Base-by-base conservation (phyloP, 2,797 vertebrate genomes). In the Xiphorhynchus erythropygius region DNA sequence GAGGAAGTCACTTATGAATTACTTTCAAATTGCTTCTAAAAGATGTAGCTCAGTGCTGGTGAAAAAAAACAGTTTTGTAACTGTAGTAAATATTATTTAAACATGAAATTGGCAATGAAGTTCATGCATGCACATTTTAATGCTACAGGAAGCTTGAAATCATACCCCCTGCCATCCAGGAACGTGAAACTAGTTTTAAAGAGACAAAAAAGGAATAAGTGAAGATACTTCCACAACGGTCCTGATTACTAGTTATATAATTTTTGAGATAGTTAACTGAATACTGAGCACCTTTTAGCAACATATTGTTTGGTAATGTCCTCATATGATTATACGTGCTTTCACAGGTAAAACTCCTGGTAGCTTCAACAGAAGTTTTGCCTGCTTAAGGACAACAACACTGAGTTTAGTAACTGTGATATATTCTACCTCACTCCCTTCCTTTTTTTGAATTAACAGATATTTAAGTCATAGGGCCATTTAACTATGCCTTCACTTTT, bases 161-260 rank as follows among this genome's bases (percentile, higher is more conserved):
- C 99, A 99, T 99, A 99, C 99, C 99, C 98, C 98, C 98, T 98
- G 98, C 98, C 98, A 98, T 98, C 98, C 98, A 98, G 97, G 98
- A 98, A 95, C 97, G 98, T 97, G 98, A 98, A 98, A 98, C 98
- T 98, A 97, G 97, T 98, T 97, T 98, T 97, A 98, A 98, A 96
- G 97, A 98, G 96, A 98, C 97, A 98, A 98, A 98, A 98, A 95
- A 98, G 98, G 97, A 97, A 97, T 96, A 98, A 97, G 96, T 98
- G 96, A 98, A 98, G 97, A 96, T 92, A 97, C 52, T 97, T 96
- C 91, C 92, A 96, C 56, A 87, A 95, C 93, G 94, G 32, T 93
- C 53, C 93, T 91, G 68, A 65, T 96, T 82, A 96, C 79, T 73
- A 80, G 63, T 84, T 90, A 88, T 79, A 91, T 93, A 84, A 88